Percentiles rank a stretch among this genome's conserved stretches.
Conservation (phyloP, 2,113 vertebrate genomes). For the Neomonachus schauinslandi region DNA sequence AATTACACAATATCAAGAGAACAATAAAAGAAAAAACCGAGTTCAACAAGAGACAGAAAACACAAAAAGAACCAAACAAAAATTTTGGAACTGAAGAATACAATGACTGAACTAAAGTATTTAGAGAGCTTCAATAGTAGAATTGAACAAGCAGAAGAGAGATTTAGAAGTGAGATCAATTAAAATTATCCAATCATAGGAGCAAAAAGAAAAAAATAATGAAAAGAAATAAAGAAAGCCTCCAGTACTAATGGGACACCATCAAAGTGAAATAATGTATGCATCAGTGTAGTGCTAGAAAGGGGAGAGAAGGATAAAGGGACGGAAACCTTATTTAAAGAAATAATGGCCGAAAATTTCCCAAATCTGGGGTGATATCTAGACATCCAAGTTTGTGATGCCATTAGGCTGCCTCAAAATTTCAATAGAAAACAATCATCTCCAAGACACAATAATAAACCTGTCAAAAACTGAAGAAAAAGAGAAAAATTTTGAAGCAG, state of each 20-base stretch:
- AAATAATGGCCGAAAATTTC: not conserved
- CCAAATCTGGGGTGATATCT: not conserved
- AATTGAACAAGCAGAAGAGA: not conserved
- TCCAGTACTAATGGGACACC: not conserved
- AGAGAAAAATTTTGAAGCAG: not conserved
- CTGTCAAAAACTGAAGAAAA: not conserved
- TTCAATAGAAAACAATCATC: not conserved
- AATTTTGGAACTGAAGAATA: not conserved
- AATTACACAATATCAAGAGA: not conserved
- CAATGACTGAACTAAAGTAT: not conserved
- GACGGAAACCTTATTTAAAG: not conserved
- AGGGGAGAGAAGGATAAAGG: not conserved
- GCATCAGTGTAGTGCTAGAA: not conserved
- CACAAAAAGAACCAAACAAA: constrained; percentile 11
- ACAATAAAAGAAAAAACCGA: not conserved
- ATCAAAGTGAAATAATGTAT: not conserved
- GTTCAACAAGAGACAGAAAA: not conserved
- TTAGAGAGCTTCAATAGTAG: not conserved
- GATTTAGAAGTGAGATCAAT: not conserved
- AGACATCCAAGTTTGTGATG: not conserved
- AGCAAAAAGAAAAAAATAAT: not conserved
- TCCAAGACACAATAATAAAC: not conserved
- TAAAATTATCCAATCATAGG: not conserved
- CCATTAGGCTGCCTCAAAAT: not conserved
- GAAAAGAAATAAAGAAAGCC: not conserved